Base-by-base conservation (phyloP, 2,113 vertebrate genomes). In the Heloderma charlesbogerti region DNA sequence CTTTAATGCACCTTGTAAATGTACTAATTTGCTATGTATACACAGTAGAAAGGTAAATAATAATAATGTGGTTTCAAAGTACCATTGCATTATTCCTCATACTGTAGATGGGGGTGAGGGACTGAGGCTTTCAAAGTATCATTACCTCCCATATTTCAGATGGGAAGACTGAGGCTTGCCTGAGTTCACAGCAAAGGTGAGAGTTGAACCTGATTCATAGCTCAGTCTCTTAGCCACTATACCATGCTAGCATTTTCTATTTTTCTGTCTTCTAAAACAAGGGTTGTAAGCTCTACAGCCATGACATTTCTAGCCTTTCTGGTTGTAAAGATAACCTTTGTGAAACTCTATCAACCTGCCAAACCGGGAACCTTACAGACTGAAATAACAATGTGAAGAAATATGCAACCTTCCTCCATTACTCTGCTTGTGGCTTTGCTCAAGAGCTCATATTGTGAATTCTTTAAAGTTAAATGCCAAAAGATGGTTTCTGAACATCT, bases 381-480 rank as follows among this genome's bases (percentile, higher is more conserved):
- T 85, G 48, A 79, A 69, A 77, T 22, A 71, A 60, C 20, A 69
- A 31, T 22, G 57, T 40, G 20, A 79, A 90, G n/a, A 84, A 51
- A 43, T 75, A 37, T 80, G 57, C 31, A 13, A 79, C 6, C 9
- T 8, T 34, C 0, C 9, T 9, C 51, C 84, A 25, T 90, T 91
- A 18, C 89, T 79, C 29, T 92, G 86, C 77, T 40, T 31, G 86
- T 40, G 71, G 48, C 0, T n/a, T 89, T 67, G 45, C 81, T 91
- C 27, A 90, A 85, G 88, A 77, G 78, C 88, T 86, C 34, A 88
- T 85, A 13, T 27, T 92, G 81, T 43, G 90, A 93, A 93, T 18
- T 80, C 89, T 95, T 93, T 86, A 92, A 84, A 67, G 2, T 31
- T 66, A 85, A 84, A 40, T 75, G 71, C 82, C 93, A 84, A 63